Conservation (phyloP, 2,113 vertebrate species). For the Mionectes macconnelli region DNA sequence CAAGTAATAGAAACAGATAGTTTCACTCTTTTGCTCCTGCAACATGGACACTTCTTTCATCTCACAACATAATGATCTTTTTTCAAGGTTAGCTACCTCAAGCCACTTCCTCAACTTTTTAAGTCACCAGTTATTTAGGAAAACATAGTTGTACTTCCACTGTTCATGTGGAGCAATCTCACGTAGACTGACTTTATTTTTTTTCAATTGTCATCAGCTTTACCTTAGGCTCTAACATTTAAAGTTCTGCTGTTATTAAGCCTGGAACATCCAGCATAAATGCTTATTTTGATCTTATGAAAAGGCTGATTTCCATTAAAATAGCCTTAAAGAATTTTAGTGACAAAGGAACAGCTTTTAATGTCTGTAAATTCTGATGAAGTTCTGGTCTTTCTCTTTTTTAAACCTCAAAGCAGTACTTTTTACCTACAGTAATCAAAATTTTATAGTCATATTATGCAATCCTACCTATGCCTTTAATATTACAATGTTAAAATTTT, state of each 20-base stretch:
- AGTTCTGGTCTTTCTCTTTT: not conserved
- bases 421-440: not conserved
- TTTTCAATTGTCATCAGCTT: not conserved
- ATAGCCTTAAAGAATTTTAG: not conserved
- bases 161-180: not conserved
- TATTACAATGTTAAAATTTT: not conserved
- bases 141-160: not conserved
- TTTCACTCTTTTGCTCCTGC: not conserved
- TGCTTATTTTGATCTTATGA: not conserved
- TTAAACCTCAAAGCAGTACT: not conserved
- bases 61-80: not conserved
- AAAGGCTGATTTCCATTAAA: constrained; percentile 8
- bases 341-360: not conserved
- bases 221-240: not conserved
- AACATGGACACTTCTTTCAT: accelerated
- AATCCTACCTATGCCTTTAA: not conserved
- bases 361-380: not conserved
- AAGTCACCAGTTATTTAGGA: not conserved
- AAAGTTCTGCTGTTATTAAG: not conserved
- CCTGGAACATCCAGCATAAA: not conserved
- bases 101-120: not conserved
- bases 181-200: not conserved
- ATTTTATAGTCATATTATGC: not conserved
- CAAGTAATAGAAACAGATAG: not conserved
- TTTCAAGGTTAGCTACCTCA: not conserved